A percentile compares a stretch with the other conserved stretches of the same genome.
Conservation (phyloP, 2,113 vertebrate genomes). For the Python bivittatus region DNA sequence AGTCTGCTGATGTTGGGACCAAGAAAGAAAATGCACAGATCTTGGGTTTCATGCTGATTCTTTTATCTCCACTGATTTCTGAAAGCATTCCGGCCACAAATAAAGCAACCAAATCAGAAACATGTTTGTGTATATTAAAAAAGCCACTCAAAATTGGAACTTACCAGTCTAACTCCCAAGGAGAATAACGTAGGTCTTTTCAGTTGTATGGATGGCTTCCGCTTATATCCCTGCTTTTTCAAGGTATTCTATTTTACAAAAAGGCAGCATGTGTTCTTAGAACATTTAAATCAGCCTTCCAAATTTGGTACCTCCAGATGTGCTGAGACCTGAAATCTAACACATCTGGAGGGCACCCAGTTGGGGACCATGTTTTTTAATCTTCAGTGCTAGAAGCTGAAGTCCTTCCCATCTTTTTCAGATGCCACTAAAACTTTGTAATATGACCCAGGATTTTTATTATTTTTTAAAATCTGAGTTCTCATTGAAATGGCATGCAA, state of each 20-base stretch:
- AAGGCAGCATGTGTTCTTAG: conserved; percentile 37
- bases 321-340: too few relatives aligned
- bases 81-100: conserved; percentile 42
- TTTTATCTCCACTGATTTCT: conserved; percentile 36
- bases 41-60: conserved; percentile 47
- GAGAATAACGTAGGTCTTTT: conserved; percentile 23
- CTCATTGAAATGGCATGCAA: conserved; percentile 25
- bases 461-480: conserved; percentile 38
- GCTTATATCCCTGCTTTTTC: conserved; percentile 28
- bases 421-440: conserved; percentile 29
- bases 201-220: conserved; percentile 35
- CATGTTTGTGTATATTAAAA: conserved; percentile 10
- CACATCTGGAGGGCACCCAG: too few relatives aligned
- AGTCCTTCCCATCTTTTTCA: neutral
- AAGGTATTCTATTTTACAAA: conserved; percentile 9
- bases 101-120: conserved; percentile 46
- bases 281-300: neutral
- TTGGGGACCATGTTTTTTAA: too few relatives aligned
- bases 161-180: conserved; percentile 16
- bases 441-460: neutral
- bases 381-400: conserved; percentile 22
- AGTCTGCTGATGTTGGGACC: conserved; percentile 13
- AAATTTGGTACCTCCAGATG: too few relatives aligned
- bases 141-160: conserved; percentile 26
- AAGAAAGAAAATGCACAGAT: conserved; percentile 31